Base-by-base conservation (phyloP, 2,888 invertebrate genomes). In the Notodonta ziczac region DNA sequence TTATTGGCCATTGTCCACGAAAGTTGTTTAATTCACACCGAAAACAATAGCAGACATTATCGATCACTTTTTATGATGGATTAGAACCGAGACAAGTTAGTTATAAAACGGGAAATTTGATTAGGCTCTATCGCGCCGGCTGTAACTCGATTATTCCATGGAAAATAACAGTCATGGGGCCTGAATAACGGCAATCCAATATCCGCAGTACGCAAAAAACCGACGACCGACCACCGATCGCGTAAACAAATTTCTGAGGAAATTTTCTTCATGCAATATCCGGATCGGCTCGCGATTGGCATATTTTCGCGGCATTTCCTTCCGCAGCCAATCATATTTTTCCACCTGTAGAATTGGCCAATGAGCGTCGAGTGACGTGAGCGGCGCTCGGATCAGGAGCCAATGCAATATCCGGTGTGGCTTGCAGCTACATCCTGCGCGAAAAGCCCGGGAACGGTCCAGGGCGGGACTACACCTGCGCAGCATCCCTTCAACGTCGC, bases 241-340 rank as follows among this genome's bases (percentile, higher is more conserved):
- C 84, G 86, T 88, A 91, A 91, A 91, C 90, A 91, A 93, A 87
- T 90, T 85, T 91, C 85, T 87, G 86, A 86, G 88, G 91, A 87
- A 89, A 91, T 88, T 90, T 84, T 84, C 84, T 87, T 88, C 81
- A 88, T 83, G 78, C 79, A 87, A 91, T 90, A 85, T 92, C 92
- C 91, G 90, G 88, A 87, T 67, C 53, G 60, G 64, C 64, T 82
- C 74, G 62, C 74, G 57, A 89, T 89, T 89, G 88, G 92, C 66
- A 67, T 61, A 59, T 74, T 88, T 88, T 84, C 86, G 85, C 89
- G 88, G 87, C 71, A 86, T 87, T 84, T 84, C 80, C 67, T 57
- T 60, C 40, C 48, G 39, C 56, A n/a, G 65, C 92, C 86, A 90
- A 92, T 91, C 61, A 69, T 50, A 52, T 56, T 46, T 53, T 60